Evolutionary conservation across 2,797 vertebrate species (phyloP).

Genomic region (Halcyon leucocephala): DNA sequence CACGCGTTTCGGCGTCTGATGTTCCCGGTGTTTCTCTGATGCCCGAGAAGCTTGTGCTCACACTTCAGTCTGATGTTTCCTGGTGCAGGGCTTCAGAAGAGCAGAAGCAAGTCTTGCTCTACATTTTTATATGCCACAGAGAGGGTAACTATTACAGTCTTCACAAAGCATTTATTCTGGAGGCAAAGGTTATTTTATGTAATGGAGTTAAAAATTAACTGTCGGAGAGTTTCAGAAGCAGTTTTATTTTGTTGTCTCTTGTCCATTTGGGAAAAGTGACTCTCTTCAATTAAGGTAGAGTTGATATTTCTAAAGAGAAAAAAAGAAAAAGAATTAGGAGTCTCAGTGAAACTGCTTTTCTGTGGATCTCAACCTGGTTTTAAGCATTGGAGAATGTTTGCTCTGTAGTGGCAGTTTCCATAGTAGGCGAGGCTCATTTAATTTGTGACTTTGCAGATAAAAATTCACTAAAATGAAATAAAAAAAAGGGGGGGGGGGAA

Average conservation of each 20-base stretch:
- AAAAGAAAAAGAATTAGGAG: not conserved
- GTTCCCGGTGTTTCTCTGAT: constrained; percentile 52
- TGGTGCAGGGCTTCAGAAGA: not conserved
- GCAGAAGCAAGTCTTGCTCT: not conserved
- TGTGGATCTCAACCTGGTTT: not conserved
- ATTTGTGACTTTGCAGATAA: not conserved
- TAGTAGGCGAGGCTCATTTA: not conserved
- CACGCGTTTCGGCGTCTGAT: constrained; percentile 49
- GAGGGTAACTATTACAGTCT: not conserved
- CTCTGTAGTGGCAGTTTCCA: not conserved
- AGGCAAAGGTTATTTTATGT: not conserved
- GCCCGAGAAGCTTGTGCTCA: not conserved
- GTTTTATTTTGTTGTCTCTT: constrained; percentile 40
- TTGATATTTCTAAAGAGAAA: not conserved
- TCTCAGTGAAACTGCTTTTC: not conserved
- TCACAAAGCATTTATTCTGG: not conserved
- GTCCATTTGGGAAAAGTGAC: not conserved
- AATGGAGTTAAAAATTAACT: not conserved
- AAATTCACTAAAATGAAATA: not conserved
- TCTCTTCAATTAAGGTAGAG: not conserved
- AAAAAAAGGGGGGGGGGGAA: not conserved
- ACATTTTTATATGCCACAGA: not conserved
- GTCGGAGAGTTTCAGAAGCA: not conserved
- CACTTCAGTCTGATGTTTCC: constrained; percentile 33
- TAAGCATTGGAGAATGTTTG: not conserved